Percentiles rank a stretch among this genome's conserved stretches.
Evolutionary conservation across 2,113 vertebrate genomes (phyloP).

Genomic region (Labeo rohita): DNA sequence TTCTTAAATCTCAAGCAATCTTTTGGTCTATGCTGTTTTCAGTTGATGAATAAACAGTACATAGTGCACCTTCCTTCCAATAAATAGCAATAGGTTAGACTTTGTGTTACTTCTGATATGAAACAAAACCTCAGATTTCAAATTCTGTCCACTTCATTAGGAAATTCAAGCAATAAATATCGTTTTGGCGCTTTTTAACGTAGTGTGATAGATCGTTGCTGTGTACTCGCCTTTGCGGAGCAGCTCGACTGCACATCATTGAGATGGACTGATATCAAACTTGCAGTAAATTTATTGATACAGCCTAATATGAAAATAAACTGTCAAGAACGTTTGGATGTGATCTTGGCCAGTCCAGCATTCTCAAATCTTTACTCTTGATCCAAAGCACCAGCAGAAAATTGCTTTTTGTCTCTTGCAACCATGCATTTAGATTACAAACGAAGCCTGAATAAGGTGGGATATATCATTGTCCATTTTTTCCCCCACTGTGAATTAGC

Average conservation of each 20-base stretch:
- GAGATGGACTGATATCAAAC: conserved; percentile 21
- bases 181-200: too few relatives aligned
- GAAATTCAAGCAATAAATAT: too few relatives aligned
- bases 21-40: too few relatives aligned
- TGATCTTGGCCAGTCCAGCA: conserved; percentile 45
- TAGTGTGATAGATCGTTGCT: too few relatives aligned
- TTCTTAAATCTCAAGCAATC: too few relatives aligned
- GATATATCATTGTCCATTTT: conserved; percentile 38
- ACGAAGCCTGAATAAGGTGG: conserved; percentile 31
- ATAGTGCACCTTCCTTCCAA: too few relatives aligned
- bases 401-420: conserved; percentile 28
- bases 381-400: conserved; percentile 43
- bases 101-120: too few relatives aligned
- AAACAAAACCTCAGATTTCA: too few relatives aligned
- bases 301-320: conserved; percentile 43
- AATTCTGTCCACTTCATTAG: too few relatives aligned
- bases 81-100: too few relatives aligned
- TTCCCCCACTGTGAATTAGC: conserved; percentile 27
- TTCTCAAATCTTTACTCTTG: conserved; percentile 44
- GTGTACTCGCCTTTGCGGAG: too few relatives aligned
- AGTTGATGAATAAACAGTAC: too few relatives aligned
- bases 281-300: conserved; percentile 40
- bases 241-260: conserved; percentile 35
- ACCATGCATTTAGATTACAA: conserved; percentile 43
- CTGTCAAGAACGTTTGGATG: conserved; percentile 39